Percentiles rank a stretch among this genome's conserved stretches.
Conservation (phyloP, 2,888 invertebrate species). For the Tanytarsus gracilentus region DNA sequence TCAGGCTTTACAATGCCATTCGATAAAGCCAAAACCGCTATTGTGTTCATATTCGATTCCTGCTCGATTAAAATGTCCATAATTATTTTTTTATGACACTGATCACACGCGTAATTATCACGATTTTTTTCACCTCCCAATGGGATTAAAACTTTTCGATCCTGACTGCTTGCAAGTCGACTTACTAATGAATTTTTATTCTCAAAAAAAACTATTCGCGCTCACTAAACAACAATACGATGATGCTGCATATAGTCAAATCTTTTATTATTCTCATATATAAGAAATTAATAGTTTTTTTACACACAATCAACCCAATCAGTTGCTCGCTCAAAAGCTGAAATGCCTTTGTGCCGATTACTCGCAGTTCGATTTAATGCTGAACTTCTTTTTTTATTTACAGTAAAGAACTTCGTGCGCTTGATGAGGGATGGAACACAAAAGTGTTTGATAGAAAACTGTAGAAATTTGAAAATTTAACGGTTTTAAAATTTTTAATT, state of each 20-base stretch:
- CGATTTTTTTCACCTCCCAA: not conserved
- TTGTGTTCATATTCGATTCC: constrained; percentile 13
- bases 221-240: no score
- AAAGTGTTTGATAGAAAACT: no score
- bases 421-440: not conserved
- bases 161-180: constrained; percentile 1
- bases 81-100: not conserved
- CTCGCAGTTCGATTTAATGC: not conserved
- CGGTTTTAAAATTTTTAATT: no score
- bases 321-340: not conserved
- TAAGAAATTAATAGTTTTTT: not conserved
- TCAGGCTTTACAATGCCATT: not conserved
- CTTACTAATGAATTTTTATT: constrained; percentile 6
- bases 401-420: not conserved
- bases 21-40: constrained; percentile 14
- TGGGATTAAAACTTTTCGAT: not conserved
- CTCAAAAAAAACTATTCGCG: no score
- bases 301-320: not conserved
- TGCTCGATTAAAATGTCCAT: constrained; percentile 16
- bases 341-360: not conserved
- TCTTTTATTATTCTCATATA: no score
- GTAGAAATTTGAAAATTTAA: no score
- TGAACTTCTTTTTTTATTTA: not conserved
- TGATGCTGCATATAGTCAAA: no score
- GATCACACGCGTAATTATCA: not conserved